A percentile compares a stretch with the other conserved stretches of the same genome.
phyloP scores from a whole-genome alignment of 2,888 invertebrate species.

The Argyresthia albistria region DNA sequence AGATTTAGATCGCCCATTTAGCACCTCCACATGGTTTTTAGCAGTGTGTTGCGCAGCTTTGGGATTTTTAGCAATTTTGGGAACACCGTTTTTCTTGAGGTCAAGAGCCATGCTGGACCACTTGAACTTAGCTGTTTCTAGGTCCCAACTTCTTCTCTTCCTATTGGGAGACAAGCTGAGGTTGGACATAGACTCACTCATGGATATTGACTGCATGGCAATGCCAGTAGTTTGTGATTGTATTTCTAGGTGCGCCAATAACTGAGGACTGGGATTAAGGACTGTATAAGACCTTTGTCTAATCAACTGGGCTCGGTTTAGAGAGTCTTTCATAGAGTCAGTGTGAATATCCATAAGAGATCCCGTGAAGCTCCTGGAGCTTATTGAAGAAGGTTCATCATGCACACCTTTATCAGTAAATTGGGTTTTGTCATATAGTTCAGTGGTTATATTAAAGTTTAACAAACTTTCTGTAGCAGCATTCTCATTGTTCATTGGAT shows the following conservation, averaged over 20 bases:
- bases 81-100: constrained; percentile 26
- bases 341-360: constrained; percentile 57
- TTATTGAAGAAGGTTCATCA: constrained; percentile 40
- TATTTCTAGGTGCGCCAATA: constrained; percentile 76
- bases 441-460: constrained; percentile 22
- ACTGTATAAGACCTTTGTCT: constrained; percentile 86
- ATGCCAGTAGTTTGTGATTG: constrained; percentile 57
- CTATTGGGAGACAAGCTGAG: constrained; percentile 30
- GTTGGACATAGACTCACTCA: constrained; percentile 60
- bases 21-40: neutral
- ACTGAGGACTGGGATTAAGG: constrained; percentile 82
- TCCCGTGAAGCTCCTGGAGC: constrained; percentile 54
- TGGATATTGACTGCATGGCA: constrained; percentile 59
- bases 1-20: constrained; percentile 27
- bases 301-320: constrained; percentile 52
- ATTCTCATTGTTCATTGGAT: neutral
- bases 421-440: constrained; percentile 12
- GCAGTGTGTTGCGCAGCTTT: neutral
- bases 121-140: constrained; percentile 59
- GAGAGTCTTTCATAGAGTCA: constrained; percentile 32
- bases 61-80: neutral
- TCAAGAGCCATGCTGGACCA: constrained; percentile 66
- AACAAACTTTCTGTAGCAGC: neutral
- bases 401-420: constrained; percentile 20
- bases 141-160: constrained; percentile 60